Evolutionary conservation across 2,797 vertebrate species (phyloP).

Genomic region (Pempheris klunzingeri): DNA sequence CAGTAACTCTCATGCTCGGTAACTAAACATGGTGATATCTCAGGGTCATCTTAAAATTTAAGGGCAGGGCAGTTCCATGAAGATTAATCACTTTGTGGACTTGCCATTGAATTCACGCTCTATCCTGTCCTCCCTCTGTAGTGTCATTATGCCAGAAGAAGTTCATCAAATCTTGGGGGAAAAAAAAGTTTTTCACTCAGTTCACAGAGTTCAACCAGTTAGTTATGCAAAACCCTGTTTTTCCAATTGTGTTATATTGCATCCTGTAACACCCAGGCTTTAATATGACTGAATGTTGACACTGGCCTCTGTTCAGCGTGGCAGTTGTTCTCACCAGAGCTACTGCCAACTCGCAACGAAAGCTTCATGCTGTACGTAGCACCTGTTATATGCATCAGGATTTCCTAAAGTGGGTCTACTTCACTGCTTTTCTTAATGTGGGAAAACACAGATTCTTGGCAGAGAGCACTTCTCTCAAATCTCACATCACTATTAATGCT

Average conservation of each 20-base stretch:
- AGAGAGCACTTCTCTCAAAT: conserved; percentile 32
- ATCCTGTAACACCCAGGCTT: conserved; percentile 52
- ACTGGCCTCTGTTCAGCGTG: conserved; percentile 46
- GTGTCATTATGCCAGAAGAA: not conserved
- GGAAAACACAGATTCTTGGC: conserved; percentile 66
- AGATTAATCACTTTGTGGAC: conserved; percentile 15
- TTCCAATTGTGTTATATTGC: conserved; percentile 57
- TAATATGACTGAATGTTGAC: conserved; percentile 55
- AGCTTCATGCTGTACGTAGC: conserved; percentile 40
- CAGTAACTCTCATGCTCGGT: not conserved
- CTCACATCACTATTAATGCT: conserved; percentile 14
- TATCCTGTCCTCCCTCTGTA: not conserved
- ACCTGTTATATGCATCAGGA: conserved; percentile 78
- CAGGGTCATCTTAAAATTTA: conserved; percentile 30
- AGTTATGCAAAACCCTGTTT: conserved; percentile 20
- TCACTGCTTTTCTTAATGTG: conserved; percentile 52
- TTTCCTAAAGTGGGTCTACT: conserved; percentile 57
- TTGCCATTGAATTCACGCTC: not conserved
- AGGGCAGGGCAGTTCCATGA: conserved; percentile 12
- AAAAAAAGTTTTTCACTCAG: conserved; percentile 21
- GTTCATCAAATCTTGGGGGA: conserved; percentile 4
- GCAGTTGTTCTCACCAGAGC: conserved; percentile 68
- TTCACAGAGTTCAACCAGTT: conserved; percentile 43
- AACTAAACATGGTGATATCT: not conserved
- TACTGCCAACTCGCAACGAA: conserved; percentile 58